Conservation (phyloP, 1,140 invertebrate genomes). For the Galleria mellonella region DNA sequence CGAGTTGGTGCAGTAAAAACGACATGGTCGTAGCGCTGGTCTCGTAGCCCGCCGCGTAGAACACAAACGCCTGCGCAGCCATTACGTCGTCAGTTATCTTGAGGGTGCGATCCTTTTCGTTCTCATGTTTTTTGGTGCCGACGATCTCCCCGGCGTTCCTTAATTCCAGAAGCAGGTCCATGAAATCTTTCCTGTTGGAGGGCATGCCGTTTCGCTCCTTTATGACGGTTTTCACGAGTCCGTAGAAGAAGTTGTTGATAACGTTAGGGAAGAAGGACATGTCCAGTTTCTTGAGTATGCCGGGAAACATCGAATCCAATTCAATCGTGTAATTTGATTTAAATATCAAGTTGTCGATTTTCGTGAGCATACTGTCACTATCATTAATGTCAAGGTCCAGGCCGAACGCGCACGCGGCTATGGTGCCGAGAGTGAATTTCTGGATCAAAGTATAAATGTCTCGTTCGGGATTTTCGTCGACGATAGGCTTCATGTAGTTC, state of each 20-base stretch:
- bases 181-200: conserved; percentile 6
- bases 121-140: no score
- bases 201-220: conserved; percentile 4
- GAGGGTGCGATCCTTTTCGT: no score
- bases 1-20: conserved; percentile 43
- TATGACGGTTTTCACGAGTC: conserved; percentile 1
- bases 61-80: conserved; percentile 43
- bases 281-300: conserved; percentile 2
- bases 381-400: no score
- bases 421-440: no score
- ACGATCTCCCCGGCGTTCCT: not conserved
- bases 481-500: no score
- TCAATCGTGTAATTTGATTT: not conserved
- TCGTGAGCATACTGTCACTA: not conserved
- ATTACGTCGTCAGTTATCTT: conserved; percentile 29
- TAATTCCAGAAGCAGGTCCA: conserved; percentile 4
- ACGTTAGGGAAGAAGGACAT: not conserved
- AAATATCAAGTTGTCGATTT: conserved; percentile 2
- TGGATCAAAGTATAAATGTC: no score
- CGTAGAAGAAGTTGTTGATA: conserved; percentile 3
- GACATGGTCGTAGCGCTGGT: conserved; percentile 25
- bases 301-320: not conserved
- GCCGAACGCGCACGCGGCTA: no score
- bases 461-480: no score
- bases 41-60: conserved; percentile 45